Evolutionary conservation across 1,140 invertebrate species (phyloP), one percentile per base, ranked within the genome.

Genomic region (Nylanderia fulva): DNA sequence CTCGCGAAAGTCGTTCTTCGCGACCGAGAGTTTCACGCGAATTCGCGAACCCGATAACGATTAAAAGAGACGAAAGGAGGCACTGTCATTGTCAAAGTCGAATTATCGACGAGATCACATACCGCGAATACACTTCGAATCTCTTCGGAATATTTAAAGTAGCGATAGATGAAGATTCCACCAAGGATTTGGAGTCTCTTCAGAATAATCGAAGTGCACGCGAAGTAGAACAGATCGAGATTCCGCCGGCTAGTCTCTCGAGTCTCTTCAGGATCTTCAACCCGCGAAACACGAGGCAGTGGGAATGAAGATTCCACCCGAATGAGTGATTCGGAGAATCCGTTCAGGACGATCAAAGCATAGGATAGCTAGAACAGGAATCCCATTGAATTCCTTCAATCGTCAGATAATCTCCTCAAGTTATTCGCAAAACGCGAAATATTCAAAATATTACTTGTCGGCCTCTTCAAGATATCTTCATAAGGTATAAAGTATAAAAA

Each of bases 21-120:
- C 48, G 21, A 48, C 18, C 76, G 18, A 15, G 33, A 61, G 56
- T 82, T 45, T 42, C 42, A 54, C 56, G 42, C 29, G 29, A 79
- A 68, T 4, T 83, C 13, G n/a, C n/a, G 13, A 77, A 66, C n/a
- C 74, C 13, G n/a, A 86, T n/a, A 54, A 68, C 15, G 36, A 54
- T 69, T 11, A 58, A 42, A 69, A 48, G 1, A 66, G 64, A 68
- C 42, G 52, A 45, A n/a, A n/a, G n/a, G n/a, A 48, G 11, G 33
- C 64, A 80, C 75, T 79, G 11, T 54, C 13, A 15, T 3, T 45
- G 13, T 42, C 64, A 21, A 66, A 15, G 27, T 33, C 21, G n/a
- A 58, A 71, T 15, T 72, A 0, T 4, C 8, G n/a, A n/a, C 75
- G 39, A n/a, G 39, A 77, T 77, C 61, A 24, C 60, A 18, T 7